A percentile compares a stretch with the other conserved stretches of the same genome.
phyloP scores from a whole-genome alignment of 2,113 vertebrate species.

The Sisor rabdophorus region DNA sequence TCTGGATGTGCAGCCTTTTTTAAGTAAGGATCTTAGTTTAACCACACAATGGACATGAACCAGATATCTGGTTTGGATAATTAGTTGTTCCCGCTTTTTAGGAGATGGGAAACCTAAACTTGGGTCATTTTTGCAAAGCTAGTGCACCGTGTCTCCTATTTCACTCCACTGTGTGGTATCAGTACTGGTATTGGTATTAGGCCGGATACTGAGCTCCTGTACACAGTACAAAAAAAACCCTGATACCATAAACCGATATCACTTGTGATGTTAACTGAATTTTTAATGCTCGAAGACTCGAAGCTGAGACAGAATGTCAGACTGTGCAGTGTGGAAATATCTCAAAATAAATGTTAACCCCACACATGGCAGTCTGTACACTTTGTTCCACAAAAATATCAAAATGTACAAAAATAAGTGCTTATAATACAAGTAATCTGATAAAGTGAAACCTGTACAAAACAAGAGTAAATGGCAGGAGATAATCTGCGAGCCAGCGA shows the following conservation, averaged over 20 bases:
- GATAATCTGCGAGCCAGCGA: too few species aligned
- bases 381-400: neutral
- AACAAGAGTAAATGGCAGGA: too few species aligned
- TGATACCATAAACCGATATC: neutral
- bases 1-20: neutral
- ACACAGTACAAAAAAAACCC: neutral
- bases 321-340: too few species aligned
- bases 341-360: too few species aligned
- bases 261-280: too few species aligned
- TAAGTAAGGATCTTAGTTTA: neutral
- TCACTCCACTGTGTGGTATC: neutral
- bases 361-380: too few species aligned
- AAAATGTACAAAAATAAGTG: neutral
- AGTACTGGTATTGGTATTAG: too few species aligned
- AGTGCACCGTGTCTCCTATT: conserved; percentile 13
- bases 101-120: conserved; percentile 13
- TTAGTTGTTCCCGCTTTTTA: neutral
- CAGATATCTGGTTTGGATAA: neutral
- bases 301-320: too few species aligned
- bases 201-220: neutral
- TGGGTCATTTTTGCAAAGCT: conserved; percentile 9
- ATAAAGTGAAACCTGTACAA: too few species aligned
- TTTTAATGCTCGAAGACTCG: too few species aligned
- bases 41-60: neutral
- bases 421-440: too few species aligned